Conservation (phyloP, 2,888 invertebrate genomes). For the Papilio demoleus region DNA sequence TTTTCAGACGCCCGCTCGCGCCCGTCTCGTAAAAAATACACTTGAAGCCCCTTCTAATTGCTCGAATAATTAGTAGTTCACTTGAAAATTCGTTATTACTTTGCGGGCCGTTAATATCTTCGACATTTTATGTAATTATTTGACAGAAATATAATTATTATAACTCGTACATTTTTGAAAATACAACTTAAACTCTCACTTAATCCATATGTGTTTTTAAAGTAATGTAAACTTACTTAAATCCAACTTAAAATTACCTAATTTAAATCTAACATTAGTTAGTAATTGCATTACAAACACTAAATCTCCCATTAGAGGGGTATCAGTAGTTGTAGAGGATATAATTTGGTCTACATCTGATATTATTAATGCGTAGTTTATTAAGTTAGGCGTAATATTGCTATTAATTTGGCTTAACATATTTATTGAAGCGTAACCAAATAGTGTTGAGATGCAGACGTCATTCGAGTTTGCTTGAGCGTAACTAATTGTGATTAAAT, state of each 20-base stretch:
- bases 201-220: neutral
- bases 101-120: slow-evolving; percentile 49
- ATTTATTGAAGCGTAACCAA: slow-evolving; percentile 13
- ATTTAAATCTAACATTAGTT: too few relatives aligned
- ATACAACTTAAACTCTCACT: neutral
- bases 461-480: slow-evolving; percentile 15
- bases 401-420: slow-evolving; percentile 10
- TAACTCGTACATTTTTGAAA: neutral
- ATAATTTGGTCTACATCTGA: neutral
- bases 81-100: slow-evolving; percentile 60
- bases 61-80: slow-evolving; percentile 76
- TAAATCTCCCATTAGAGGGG: too few relatives aligned
- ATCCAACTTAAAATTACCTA: too few relatives aligned
- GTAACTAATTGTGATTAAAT: slow-evolving; percentile 19
- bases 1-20: slow-evolving; percentile 53
- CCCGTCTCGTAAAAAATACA: slow-evolving; percentile 62
- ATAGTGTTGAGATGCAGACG: neutral
- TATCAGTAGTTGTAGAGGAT: too few relatives aligned
- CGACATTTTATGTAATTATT: slow-evolving; percentile 7
- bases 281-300: too few relatives aligned
- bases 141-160: neutral
- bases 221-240: too few relatives aligned
- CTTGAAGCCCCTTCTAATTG: slow-evolving; percentile 67
- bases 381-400: slow-evolving; percentile 33
- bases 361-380: slow-evolving; percentile 12